Percentiles rank a stretch among this genome's conserved stretches.
These are phyloP conservation scores for Melikaiella ostensackeni DNA, from an alignment of 2,888 invertebrate species.

Conservation along the genomic window DNA sequence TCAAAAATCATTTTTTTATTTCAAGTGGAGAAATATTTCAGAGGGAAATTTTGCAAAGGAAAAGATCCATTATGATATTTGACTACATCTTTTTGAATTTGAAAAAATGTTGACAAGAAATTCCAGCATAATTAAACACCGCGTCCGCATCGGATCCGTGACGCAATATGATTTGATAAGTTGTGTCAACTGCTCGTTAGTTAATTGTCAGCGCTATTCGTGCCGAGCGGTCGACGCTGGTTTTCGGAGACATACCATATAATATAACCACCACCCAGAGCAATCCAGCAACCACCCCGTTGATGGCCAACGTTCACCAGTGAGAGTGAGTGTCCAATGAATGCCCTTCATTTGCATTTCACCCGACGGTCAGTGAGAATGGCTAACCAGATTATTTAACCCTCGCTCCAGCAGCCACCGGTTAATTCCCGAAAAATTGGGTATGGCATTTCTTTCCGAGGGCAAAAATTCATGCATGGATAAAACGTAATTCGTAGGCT, in stretches of 20 bases:
- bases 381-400: slow-evolving; percentile 75
- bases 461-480: slow-evolving; percentile 5
- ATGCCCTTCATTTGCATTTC: slow-evolving; percentile 76
- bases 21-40: background rate
- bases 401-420: slow-evolving; percentile 62
- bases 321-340: slow-evolving; percentile 68
- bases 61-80: too few relatives aligned
- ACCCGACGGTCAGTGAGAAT: slow-evolving; percentile 69
- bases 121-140: slow-evolving; percentile 49
- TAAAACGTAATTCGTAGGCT: background rate
- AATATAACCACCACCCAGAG: slow-evolving; percentile 47
- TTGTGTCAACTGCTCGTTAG: slow-evolving; percentile 77
- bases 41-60: too few relatives aligned
- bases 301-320: slow-evolving; percentile 50
- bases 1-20: background rate
- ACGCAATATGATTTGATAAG: slow-evolving; percentile 74
- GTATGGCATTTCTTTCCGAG: slow-evolving; percentile 7
- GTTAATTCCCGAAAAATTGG: slow-evolving; percentile 57
- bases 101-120: background rate
- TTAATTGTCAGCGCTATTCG: slow-evolving; percentile 70
- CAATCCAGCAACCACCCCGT: slow-evolving; percentile 46
- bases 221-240: slow-evolving; percentile 47
- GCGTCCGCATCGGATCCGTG: slow-evolving; percentile 59
- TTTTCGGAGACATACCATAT: slow-evolving; percentile 61
- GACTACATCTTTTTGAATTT: too few relatives aligned